These are phyloP conservation scores for Climacteris rufus DNA, from an alignment of 2,113 vertebrate species.

Conservation along the genomic window DNA sequence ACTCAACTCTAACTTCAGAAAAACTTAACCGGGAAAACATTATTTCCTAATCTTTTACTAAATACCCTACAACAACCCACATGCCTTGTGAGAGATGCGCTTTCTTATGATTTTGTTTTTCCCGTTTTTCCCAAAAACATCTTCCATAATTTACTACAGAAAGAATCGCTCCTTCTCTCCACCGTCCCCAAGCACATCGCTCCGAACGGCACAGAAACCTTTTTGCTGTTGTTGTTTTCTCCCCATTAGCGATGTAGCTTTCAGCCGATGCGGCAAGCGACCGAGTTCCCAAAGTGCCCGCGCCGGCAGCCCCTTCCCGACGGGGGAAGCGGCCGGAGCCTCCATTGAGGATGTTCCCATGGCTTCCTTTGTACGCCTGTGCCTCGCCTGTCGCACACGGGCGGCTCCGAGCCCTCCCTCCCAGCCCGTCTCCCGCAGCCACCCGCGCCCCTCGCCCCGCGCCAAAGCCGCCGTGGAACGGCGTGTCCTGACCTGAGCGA, in stretches of 20 bases:
- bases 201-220: neutral
- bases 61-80: neutral
- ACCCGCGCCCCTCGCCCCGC: neutral
- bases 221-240: rapidly evolving
- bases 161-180: neutral
- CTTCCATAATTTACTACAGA: neutral
- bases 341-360: neutral
- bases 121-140: neutral
- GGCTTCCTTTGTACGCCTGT: conserved; percentile 3
- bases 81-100: rapidly evolving
- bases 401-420: neutral
- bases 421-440: neutral
- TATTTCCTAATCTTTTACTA: neutral
- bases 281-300: neutral
- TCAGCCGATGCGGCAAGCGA: neutral
- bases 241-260: neutral
- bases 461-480: rapidly evolving
- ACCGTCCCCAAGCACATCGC: neutral
- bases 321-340: neutral
- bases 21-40: neutral
- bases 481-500: conserved; percentile 2
- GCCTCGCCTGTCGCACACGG: neutral
- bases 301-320: neutral
- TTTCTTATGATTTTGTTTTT: neutral
- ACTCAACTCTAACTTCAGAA: neutral